These are phyloP conservation scores for Sycophila texana DNA, from an alignment of 2,888 invertebrate genomes.

Conservation along the genomic window DNA sequence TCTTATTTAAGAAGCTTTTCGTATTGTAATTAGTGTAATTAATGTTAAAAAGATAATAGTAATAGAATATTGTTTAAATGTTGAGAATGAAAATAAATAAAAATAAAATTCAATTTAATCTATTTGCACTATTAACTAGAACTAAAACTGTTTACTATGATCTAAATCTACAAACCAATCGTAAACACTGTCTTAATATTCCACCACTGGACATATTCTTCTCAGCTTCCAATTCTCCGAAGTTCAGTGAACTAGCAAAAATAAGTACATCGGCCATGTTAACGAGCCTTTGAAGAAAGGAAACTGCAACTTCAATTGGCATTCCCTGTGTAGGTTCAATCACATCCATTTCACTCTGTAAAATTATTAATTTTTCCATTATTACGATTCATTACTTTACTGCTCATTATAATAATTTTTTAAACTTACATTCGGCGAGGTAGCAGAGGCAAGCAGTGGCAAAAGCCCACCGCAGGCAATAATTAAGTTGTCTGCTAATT, in stretches of 20 bases:
- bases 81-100: slow-evolving; percentile 18
- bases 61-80: slow-evolving; percentile 37
- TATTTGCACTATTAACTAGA: slow-evolving; percentile 40
- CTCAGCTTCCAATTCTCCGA: slow-evolving; percentile 98
- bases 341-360: slow-evolving; percentile 97
- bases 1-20: slow-evolving; percentile 49
- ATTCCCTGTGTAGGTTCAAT: slow-evolving; percentile 99
- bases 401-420: neutral
- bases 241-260: slow-evolving; percentile 98
- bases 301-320: slow-evolving; percentile 98
- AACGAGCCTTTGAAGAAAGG: slow-evolving; percentile 97
- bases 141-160: slow-evolving; percentile 30
- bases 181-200: slow-evolving; percentile 95
- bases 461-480: slow-evolving; percentile 98
- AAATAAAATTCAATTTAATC: neutral
- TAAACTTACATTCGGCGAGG: slow-evolving; percentile 94
- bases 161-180: slow-evolving; percentile 83
- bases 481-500: slow-evolving; percentile 98
- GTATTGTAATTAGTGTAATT: slow-evolving; percentile 21
- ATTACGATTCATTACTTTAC: slow-evolving; percentile 11
- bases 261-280: slow-evolving; percentile 99
- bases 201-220: slow-evolving; percentile 99
- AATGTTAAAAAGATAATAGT: neutral
- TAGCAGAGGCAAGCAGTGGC: slow-evolving; percentile 97
- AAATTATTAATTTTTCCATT: slow-evolving; percentile 55